Evolutionary conservation across 1,140 invertebrate species (phyloP).

Genomic region (Zaprionus capensis): DNA sequence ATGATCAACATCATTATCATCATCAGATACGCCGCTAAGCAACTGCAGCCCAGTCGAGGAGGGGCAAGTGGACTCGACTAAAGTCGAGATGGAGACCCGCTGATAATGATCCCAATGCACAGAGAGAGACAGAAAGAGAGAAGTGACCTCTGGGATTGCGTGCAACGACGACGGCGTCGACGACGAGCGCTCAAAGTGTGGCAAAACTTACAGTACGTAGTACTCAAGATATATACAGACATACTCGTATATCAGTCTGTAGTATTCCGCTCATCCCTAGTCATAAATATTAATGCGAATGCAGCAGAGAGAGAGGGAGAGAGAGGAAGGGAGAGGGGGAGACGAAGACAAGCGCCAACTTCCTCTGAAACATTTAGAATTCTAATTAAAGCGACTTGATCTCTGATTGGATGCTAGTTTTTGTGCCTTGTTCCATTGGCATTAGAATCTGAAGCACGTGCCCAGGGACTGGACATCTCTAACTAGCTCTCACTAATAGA

Average conservation of each 20-base stretch:
- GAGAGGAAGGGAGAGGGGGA: constrained; percentile 30
- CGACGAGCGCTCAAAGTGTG: constrained; percentile 58
- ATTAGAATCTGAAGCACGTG: constrained; percentile 69
- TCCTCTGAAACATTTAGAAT: constrained; percentile 81
- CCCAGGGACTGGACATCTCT: constrained; percentile 52
- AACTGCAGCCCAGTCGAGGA: constrained; percentile 16
- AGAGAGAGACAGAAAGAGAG: neutral
- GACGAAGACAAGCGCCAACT: constrained; percentile 69
- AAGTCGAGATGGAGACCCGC: constrained; percentile 40
- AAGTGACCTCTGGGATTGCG: constrained; percentile 54
- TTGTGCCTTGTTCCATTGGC: constrained; percentile 10
- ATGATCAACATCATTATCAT: constrained; percentile 40
- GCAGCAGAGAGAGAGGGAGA: constrained; percentile 24
- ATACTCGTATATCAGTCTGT: neutral
- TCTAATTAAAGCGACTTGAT: constrained; percentile 81
- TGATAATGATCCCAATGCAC: constrained; percentile 39
- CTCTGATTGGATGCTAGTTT: constrained; percentile 55
- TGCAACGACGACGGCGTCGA: constrained; percentile 31
- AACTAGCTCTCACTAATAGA: constrained; percentile 23
- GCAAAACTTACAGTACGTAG: constrained; percentile 31
- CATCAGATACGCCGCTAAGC: constrained; percentile 33
- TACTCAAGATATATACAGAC: constrained; percentile 2
- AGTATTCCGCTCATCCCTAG: constrained; percentile 56
- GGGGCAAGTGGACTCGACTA: neutral
- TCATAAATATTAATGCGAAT: constrained; percentile 74